Evolutionary conservation across 2,113 vertebrate genomes (phyloP), one percentile per base, ranked within the genome.

Genomic region (Bambusicola thoracicus): DNA sequence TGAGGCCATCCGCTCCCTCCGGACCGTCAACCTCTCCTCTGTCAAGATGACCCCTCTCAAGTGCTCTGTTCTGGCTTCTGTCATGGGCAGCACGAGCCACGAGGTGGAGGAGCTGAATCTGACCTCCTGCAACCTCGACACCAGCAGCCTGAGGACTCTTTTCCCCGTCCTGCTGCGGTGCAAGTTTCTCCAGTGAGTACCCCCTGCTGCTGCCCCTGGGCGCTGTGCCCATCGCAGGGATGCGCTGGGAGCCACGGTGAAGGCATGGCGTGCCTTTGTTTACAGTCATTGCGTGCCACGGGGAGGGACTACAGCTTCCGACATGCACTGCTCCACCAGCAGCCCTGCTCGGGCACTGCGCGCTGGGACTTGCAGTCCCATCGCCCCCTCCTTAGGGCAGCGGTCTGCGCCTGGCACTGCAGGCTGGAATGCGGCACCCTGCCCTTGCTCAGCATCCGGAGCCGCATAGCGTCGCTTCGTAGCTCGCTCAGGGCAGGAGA

Each of bases 31-130:
- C 76, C 98, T 99, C 74, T 95, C 98, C 2, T 98, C 98, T 0
- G 97, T 99, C 86, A 98, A 98, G 61, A 99, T 99, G 99, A 99
- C 99, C 1, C 97, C 99, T 3, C 98, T 99, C 72, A 99, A 99
- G 90, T 99, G 99, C 97, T 98, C 98, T 0, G 97, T 99, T 41
- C 96, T 99, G 92, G 98, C 98, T 0, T 97, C 98, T 1, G 99
- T 99, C 40, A 97, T 99, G 75, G 98, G 98, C 55, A 98, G 98
- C 46, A 94, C 98, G 0, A 97, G 92, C 89, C 99, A 98, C 3
- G 95, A 97, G 13, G 97, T 99, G 65, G 96, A 99, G 3, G 98
- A 98, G 78, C 98, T 99, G 94, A 98, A 99, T 97, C 97, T 99
- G 74, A 98, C 98, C 41, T 98, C 98, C 56, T 99, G 99, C 95